phyloP scores from a whole-genome alignment of 2,888 invertebrate species.

The Cosmia trapezina region DNA sequence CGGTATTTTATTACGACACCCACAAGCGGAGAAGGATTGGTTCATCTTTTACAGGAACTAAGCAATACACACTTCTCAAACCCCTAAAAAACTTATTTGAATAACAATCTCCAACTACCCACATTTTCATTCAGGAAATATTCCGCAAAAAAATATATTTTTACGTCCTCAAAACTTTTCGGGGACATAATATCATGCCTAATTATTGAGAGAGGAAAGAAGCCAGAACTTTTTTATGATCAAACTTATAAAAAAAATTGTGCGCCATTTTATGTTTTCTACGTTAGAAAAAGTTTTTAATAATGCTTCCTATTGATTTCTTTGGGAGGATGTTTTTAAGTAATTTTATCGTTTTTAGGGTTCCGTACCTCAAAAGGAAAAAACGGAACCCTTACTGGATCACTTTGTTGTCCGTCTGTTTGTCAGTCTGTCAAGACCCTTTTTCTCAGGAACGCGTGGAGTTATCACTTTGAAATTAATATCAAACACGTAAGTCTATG shows the following conservation, averaged over 20 bases:
- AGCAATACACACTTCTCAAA: neutral
- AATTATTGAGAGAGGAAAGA: constrained; percentile 55
- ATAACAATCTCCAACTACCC: constrained; percentile 25
- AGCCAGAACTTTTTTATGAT: constrained; percentile 52
- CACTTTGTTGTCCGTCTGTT: too few relatives aligned
- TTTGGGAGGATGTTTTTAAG: constrained; percentile 42
- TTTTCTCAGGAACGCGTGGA: too few relatives aligned
- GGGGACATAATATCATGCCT: constrained; percentile 53
- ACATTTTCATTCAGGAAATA: constrained; percentile 21
- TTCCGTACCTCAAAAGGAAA: too few relatives aligned
- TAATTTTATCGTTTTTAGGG: constrained; percentile 56
- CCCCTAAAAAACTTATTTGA: constrained; percentile 5
- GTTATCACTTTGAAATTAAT: too few relatives aligned
- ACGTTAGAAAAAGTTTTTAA: constrained; percentile 61
- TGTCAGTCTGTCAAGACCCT: too few relatives aligned
- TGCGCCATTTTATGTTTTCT: constrained; percentile 52
- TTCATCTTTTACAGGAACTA: neutral
- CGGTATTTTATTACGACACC: too few relatives aligned
- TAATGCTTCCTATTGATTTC: constrained; percentile 42
- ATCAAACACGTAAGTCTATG: too few relatives aligned
- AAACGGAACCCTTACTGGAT: too few relatives aligned
- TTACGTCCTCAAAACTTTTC: constrained; percentile 52
- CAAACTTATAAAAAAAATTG: constrained; percentile 58
- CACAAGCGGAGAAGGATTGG: neutral
- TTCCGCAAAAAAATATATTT: constrained; percentile 42